A percentile compares a stretch with the other conserved stretches of the same genome.
These are phyloP conservation scores for Romanomermis culicivorax DNA, from an alignment of 2,888 invertebrate species.

Conservation along the genomic window DNA sequence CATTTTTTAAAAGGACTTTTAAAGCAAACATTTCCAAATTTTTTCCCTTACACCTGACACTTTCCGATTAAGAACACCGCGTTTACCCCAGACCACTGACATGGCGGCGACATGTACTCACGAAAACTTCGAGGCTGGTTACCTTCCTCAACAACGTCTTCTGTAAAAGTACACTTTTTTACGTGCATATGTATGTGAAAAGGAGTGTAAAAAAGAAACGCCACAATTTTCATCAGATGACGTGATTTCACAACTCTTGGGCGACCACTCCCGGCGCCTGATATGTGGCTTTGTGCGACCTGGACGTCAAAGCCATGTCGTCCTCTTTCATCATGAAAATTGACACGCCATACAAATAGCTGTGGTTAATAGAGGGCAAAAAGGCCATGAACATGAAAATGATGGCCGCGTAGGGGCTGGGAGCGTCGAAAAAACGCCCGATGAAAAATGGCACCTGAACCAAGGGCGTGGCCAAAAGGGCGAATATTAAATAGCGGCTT, in stretches of 20 bases:
- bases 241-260: conserved; percentile 1
- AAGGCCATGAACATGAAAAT: conserved; percentile 3
- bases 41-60: too few species aligned
- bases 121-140: too few species aligned
- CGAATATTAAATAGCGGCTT: conserved; percentile 24
- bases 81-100: too few species aligned
- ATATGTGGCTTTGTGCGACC: conserved; percentile 5
- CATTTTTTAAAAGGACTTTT: too few species aligned
- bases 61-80: too few species aligned
- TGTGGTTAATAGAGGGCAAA: not conserved
- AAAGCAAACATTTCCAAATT: too few species aligned
- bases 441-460: conserved; percentile 4
- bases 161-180: too few species aligned
- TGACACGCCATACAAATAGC: conserved; percentile 21
- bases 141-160: too few species aligned
- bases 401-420: conserved; percentile 15
- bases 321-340: conserved; percentile 28
- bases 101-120: too few species aligned
- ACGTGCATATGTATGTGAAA: too few species aligned
- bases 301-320: conserved; percentile 22
- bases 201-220: too few species aligned
- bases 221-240: too few species aligned
- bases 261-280: not conserved
- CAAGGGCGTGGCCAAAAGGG: conserved; percentile 17
- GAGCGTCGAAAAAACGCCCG: not conserved